Conservation (phyloP, 2,888 invertebrate species). For the Ctenicera cuprea region DNA sequence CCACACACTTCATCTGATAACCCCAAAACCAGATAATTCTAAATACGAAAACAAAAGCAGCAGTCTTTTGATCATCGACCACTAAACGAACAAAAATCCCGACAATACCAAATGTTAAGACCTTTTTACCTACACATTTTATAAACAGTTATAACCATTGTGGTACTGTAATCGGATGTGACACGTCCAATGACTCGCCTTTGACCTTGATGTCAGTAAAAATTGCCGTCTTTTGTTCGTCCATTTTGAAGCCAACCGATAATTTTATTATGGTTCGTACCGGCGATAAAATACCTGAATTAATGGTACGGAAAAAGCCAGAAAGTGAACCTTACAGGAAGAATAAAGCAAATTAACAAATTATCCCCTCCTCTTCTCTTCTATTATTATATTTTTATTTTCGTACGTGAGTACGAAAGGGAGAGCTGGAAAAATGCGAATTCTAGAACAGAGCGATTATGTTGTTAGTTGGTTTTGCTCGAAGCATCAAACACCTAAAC, state of each 20-base stretch:
- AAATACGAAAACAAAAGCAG: too few relatives aligned
- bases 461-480: constrained; percentile 18
- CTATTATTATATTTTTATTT: neutral
- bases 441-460: constrained; percentile 32
- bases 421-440: constrained; percentile 33
- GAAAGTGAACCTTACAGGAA: too few relatives aligned
- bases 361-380: too few relatives aligned
- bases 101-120: too few relatives aligned
- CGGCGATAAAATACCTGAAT: neutral
- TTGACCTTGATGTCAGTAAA: constrained; percentile 7
- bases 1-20: neutral
- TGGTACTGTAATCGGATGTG: constrained; percentile 7
- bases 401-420: constrained; percentile 20
- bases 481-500: constrained; percentile 10
- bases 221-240: constrained; percentile 19
- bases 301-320: neutral
- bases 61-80: neutral
- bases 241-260: constrained; percentile 2
- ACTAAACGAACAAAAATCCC: neutral
- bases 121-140: constrained; percentile 14
- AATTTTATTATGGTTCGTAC: neutral
- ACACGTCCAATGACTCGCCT: constrained; percentile 7
- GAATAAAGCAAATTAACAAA: too few relatives aligned
- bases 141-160: constrained; percentile 10
- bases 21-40: too few relatives aligned